Evolutionary conservation across 2,113 vertebrate genomes (phyloP), one percentile per base, ranked within the genome.

Genomic region (Boleophthalmus pectinirostris): DNA sequence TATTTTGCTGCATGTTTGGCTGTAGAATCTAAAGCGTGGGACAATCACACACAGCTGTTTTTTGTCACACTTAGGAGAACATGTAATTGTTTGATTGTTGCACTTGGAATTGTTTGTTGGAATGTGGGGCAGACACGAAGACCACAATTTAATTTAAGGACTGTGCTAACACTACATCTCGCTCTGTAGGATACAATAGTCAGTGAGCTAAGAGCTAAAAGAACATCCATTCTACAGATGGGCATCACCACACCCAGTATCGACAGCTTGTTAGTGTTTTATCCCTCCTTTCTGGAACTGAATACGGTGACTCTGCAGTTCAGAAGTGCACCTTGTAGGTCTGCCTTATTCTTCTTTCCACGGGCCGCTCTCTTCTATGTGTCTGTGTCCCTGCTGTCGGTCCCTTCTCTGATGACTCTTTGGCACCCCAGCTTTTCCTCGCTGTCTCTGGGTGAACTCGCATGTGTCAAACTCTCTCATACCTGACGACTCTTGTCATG

Each of bases 401-500:
- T 82, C 65, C 70, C 71, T 73, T 70, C 66, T 78, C 72, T 47
- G 21, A 61, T 74, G 38, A 68, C 46, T 75, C 29, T 73, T 47
- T 77, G 74, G 79, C 67, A 83, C 45, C 65, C 16, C 66, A 71
- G 69, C 68, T n/a, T 74, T 16, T 2, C 21, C 35, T 18, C 58
- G 45, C n/a, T 35, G 18, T 66, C 54, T 68, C 72, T 57, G 58
- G 73, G 54, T 77, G 68, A 23, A 66, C 78, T 87, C 61, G 71
- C 74, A 84, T 63, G 46, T 81, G 79, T 75, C 70, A 7, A 25
- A 38, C 78, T 85, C 79, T 74, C 20, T 82, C 68, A 2, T 74
- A 64, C 81, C 81, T 86, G 70, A 82, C 67, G 25, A 64, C 73
- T 78, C 75, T 80, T 24, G 23, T 75, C 7, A 49, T 80, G 82